These are phyloP conservation scores for Orius insidiosus DNA, from an alignment of 1,140 invertebrate genomes.

Conservation along the genomic window DNA sequence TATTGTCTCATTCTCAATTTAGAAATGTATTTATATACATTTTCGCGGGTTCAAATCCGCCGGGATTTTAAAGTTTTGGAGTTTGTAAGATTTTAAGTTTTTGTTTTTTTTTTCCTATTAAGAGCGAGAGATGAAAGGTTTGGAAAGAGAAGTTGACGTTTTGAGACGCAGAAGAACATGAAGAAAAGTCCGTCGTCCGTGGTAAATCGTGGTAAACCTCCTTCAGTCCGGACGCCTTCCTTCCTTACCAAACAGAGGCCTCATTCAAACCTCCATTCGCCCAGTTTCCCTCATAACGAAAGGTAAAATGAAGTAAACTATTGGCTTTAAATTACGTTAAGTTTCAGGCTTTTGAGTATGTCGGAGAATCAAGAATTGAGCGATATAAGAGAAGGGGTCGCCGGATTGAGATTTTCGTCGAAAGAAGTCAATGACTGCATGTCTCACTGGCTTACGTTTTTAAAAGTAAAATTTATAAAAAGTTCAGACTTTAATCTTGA, in stretches of 20 bases:
- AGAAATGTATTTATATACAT: too few relatives aligned
- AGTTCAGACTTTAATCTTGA: too few relatives aligned
- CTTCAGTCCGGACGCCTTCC: conserved; percentile 10
- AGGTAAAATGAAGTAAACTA: too few relatives aligned
- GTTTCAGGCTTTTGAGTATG: conserved; percentile 17
- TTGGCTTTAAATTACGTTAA: too few relatives aligned
- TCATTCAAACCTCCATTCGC: conserved; percentile 14
- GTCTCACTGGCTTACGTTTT: conserved; percentile 41
- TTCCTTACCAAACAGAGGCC: conserved; percentile 12
- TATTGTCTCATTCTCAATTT: not conserved
- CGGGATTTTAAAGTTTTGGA: too few relatives aligned
- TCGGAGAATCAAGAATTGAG: conserved; percentile 15
- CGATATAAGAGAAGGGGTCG: conserved; percentile 11
- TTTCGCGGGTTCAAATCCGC: too few relatives aligned
- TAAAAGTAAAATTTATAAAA: conserved; percentile 40
- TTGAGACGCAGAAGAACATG: conserved; percentile 8
- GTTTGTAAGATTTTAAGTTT: too few relatives aligned
- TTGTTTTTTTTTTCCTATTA: too few relatives aligned
- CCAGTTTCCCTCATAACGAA: conserved; percentile 10
- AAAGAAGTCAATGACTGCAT: conserved; percentile 39
- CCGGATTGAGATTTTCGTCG: conserved; percentile 13
- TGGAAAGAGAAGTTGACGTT: conserved; percentile 4
- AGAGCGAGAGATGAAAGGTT: too few relatives aligned
- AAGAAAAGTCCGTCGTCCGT: conserved; percentile 10
- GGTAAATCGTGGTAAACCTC: conserved; percentile 11